These are phyloP conservation scores for Bombylius major DNA, from an alignment of 2,888 invertebrate genomes.

Conservation along the genomic window DNA sequence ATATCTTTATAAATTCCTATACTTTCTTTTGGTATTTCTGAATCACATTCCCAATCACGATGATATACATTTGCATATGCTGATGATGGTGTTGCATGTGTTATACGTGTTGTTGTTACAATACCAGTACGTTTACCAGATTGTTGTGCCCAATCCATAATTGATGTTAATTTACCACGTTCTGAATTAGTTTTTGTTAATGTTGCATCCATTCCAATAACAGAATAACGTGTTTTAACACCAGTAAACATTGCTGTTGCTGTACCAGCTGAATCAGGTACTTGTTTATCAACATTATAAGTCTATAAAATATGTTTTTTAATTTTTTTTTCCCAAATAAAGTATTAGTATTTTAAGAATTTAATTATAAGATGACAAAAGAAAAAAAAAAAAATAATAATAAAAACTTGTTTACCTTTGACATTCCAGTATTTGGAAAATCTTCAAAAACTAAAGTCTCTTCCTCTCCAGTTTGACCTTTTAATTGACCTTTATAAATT, in stretches of 20 bases:
- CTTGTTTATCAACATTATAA: conserved; percentile 56
- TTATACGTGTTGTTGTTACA: conserved; percentile 52
- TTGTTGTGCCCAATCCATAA: conserved; percentile 46
- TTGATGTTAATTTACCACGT: conserved; percentile 38
- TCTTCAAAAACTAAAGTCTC: conserved; percentile 45
- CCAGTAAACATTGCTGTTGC: conserved; percentile 54
- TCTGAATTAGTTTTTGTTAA: conserved; percentile 24
- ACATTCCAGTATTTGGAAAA: conserved; percentile 46
- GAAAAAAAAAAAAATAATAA: too few species aligned
- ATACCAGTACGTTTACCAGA: conserved; percentile 47
- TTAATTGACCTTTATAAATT: conserved; percentile 43
- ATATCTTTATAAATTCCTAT: conserved; percentile 42
- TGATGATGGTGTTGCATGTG: conserved; percentile 52
- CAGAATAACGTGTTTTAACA: conserved; percentile 45
- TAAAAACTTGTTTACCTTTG: conserved; percentile 39
- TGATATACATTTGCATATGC: conserved; percentile 43
- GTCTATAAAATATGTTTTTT: conserved; percentile 37
- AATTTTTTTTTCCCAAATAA: too few species aligned
- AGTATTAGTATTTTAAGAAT: too few species aligned
- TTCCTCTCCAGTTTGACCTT: conserved; percentile 45
- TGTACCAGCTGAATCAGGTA: conserved; percentile 56
- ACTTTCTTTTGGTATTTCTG: conserved; percentile 26
- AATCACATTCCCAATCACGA: conserved; percentile 49
- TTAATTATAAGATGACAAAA: too few species aligned
- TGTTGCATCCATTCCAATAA: conserved; percentile 39